Conservation (phyloP, 2,888 invertebrate species). For the Acrobasis consociella region DNA sequence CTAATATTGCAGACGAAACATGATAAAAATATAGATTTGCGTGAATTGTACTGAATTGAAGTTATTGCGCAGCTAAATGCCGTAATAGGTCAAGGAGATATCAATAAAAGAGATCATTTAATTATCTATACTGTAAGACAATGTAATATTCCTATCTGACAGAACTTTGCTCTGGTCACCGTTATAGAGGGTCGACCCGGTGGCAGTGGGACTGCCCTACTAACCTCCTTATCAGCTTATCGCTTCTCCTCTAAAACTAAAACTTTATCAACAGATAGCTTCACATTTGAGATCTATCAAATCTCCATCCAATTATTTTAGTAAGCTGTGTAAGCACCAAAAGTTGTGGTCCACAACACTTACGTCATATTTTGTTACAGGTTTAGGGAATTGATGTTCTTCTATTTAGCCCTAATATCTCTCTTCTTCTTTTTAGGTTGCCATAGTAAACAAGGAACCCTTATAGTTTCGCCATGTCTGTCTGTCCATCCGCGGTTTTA, state of each 20-base stretch:
- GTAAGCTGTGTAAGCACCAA: too few species aligned
- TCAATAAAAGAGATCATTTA: slow-evolving; percentile 45
- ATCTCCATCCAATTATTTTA: background rate
- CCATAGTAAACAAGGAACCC: too few species aligned
- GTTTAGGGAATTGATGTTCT: too few species aligned
- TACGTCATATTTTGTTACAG: too few species aligned
- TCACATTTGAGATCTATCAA: background rate
- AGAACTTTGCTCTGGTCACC: slow-evolving; percentile 33
- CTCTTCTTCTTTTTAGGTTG: background rate
- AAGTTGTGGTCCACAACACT: too few species aligned
- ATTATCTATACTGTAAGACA: slow-evolving; percentile 42
- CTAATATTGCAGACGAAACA: slow-evolving; percentile 35
- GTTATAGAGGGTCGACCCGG: slow-evolving; percentile 32
- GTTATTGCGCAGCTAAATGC: slow-evolving; percentile 59
- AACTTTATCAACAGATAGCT: slow-evolving; percentile 12
- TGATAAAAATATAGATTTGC: slow-evolving; percentile 40
- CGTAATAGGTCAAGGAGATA: slow-evolving; percentile 65
- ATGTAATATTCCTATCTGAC: slow-evolving; percentile 48
- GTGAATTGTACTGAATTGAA: slow-evolving; percentile 29
- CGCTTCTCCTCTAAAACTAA: slow-evolving; percentile 21
- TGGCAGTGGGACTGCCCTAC: slow-evolving; percentile 52
- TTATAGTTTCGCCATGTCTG: too few species aligned
- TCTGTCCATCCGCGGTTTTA: too few species aligned
- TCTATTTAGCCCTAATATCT: background rate
- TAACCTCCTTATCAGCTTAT: slow-evolving; percentile 56